Base-by-base conservation (phyloP, 2,888 invertebrate genomes). In the Adelphocoris suturalis region DNA sequence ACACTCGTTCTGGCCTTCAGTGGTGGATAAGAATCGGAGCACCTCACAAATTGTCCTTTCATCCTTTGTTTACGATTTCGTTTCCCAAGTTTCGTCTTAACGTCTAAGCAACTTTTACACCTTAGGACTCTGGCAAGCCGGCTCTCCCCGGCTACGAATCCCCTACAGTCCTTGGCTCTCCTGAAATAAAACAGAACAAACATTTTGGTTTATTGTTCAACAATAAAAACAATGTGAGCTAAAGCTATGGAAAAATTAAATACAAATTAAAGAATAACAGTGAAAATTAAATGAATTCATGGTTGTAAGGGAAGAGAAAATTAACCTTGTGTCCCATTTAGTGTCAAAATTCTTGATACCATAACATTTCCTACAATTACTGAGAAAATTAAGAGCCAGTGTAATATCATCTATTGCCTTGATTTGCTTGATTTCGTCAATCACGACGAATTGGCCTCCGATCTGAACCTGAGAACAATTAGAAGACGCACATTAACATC, bases 21-120 rank as follows among this genome's bases (percentile, higher is more conserved):
- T 7, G 82, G 27, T 11, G 48, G 48, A 52, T 46, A 82, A 0
- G 19, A 9, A 19, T 52, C 48, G 5, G 52, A 27, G 13, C 82
- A 55, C 23, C 82, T 68, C 68, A 68, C 68, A 68, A 68, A 68
- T 19, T 68, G 68, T 19, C 68, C 68, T 68, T 68, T 68, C 68
- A 68, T 23, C 68, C 68, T 68, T 68, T 68, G 68, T 23, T 23
- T n/a, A 23, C 23, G 23, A 23, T 68, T 68, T 19, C 23, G 23
- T 12, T 23, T 5, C 13, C 68, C 23, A 23, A 68, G 23, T 68
- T 23, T 68, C 23, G 19, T 68, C 23, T 23, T 68, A 12, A 68
- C 19, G 13, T 7, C 11, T 0, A 27, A 3, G 9, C 68, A 68
- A 5, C 9, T 68, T 12, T 19, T 68, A 23, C 68, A 68, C 27